phyloP scores from a whole-genome alignment of 2,888 invertebrate genomes.

The Tineola bisselliella region DNA sequence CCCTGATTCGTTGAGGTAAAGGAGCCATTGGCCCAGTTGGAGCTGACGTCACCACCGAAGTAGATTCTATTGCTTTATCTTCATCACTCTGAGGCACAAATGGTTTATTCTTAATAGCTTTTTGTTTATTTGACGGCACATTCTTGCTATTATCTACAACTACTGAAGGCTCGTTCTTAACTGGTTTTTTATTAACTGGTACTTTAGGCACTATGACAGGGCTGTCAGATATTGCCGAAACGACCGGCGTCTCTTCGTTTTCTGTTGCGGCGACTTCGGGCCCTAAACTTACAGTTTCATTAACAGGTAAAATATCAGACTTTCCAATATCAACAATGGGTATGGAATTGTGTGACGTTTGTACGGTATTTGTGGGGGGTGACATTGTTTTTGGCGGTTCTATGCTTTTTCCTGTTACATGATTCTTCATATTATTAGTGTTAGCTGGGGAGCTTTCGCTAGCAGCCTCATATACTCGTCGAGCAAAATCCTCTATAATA shows the following conservation, averaged over 20 bases:
- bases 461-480: slow-evolving; percentile 53
- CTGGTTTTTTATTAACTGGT: slow-evolving; percentile 46
- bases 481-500: slow-evolving; percentile 55
- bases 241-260: slow-evolving; percentile 69
- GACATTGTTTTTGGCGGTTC: slow-evolving; percentile 31
- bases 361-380: slow-evolving; percentile 29
- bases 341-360: slow-evolving; percentile 50
- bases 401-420: slow-evolving; percentile 32
- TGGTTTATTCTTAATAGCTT: slow-evolving; percentile 39
- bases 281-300: slow-evolving; percentile 50
- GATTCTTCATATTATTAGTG: slow-evolving; percentile 30
- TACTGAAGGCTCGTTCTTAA: slow-evolving; percentile 45
- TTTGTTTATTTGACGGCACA: slow-evolving; percentile 38
- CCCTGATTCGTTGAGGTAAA: neutral
- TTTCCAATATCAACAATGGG: slow-evolving; percentile 50
- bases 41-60: neutral
- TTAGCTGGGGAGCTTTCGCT: slow-evolving; percentile 42
- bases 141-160: slow-evolving; percentile 49
- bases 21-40: neutral
- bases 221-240: slow-evolving; percentile 76
- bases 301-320: slow-evolving; percentile 54
- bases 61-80: slow-evolving; percentile 19
- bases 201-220: slow-evolving; percentile 71
- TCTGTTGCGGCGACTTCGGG: slow-evolving; percentile 41
- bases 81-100: slow-evolving; percentile 43